Percentiles rank a stretch among this genome's conserved stretches.
These are phyloP conservation scores for Rousettus madagascariensis DNA, from an alignment of 2,797 vertebrate species.

Conservation along the genomic window DNA sequence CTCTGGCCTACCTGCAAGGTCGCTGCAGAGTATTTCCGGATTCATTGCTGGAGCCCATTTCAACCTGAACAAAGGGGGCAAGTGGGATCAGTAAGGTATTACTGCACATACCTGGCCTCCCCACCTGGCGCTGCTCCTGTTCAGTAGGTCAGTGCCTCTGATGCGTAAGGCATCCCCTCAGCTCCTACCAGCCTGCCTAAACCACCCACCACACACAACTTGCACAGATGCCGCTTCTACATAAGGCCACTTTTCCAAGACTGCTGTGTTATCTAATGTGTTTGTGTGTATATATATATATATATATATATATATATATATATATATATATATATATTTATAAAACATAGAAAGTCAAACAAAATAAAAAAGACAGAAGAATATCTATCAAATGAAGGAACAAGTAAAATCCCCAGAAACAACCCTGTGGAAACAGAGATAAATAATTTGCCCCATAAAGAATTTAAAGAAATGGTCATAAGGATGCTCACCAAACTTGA, in stretches of 20 bases:
- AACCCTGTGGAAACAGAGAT: not conserved
- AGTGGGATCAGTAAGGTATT: not conserved
- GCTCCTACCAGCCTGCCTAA: not conserved
- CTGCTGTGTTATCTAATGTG: not conserved
- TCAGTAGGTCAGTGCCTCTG: not conserved
- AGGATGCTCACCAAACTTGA: no score
- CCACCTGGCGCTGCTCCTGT: not conserved
- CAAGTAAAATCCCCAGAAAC: not conserved
- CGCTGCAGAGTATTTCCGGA: not conserved
- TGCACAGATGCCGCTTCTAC: not conserved
- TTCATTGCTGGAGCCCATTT: not conserved
- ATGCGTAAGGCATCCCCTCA: not conserved
- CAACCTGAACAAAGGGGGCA: not conserved
- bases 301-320: no score
- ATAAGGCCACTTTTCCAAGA: no score
- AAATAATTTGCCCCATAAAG: no score
- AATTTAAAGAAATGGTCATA: no score
- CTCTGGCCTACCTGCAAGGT: not conserved
- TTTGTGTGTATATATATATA: no score
- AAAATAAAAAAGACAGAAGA: not conserved
- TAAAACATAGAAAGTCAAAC: not conserved
- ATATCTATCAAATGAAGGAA: not conserved
- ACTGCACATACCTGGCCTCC: not conserved
- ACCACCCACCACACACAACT: not conserved
- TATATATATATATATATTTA: no score